Base-by-base conservation (phyloP, 2,888 invertebrate species). In the Trichogramma dendrolimi region DNA sequence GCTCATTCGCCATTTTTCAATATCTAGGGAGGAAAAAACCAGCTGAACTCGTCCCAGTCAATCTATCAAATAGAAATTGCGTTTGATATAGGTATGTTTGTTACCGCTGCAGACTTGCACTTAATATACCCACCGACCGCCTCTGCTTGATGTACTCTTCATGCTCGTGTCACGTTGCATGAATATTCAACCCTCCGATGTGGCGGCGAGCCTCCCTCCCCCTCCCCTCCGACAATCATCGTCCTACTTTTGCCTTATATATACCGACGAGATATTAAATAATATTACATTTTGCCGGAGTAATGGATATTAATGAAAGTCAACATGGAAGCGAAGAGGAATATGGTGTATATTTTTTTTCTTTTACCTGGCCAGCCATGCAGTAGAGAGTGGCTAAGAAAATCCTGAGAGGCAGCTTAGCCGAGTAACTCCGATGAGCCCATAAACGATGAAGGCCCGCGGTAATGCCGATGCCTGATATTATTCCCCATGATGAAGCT, bases 361-460 rank as follows among this genome's bases (percentile, higher is more conserved):
- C 49, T 8, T 81, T 83, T 81, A 96, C 96, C 84, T 93, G 90
- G 66, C 94, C 92, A 40, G 90, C 88, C 70, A 93, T 79, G 0
- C 93, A 91, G 76, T 95, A 93, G 69, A 89, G 87, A n/a, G 90
- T 70, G 82, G 91, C 90, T 2, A 98, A 84, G 53, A 91, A 81
- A 61, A 94, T 80, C 70, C 88, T 84, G 2, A 96, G 81, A 2
- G 89, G 86, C 5, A 84, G 80, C 70, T 82, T 86, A 1, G 96
- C 97, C 70, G 87, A 87, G 79, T 94, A 98, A 3, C 92, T 85
- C 61, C 84, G 82, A 79, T 98, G 97, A 0, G 96, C 88, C 96
- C 97, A 98, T 53, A 97, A 81, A 66, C 97, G 84, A 79, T 98
- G 97, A 1, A 93, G 90, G 1, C 97, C 98, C 1, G 93, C 91